Conservation (phyloP, 2,888 invertebrate species). For the Caenorhabditis japonica region DNA sequence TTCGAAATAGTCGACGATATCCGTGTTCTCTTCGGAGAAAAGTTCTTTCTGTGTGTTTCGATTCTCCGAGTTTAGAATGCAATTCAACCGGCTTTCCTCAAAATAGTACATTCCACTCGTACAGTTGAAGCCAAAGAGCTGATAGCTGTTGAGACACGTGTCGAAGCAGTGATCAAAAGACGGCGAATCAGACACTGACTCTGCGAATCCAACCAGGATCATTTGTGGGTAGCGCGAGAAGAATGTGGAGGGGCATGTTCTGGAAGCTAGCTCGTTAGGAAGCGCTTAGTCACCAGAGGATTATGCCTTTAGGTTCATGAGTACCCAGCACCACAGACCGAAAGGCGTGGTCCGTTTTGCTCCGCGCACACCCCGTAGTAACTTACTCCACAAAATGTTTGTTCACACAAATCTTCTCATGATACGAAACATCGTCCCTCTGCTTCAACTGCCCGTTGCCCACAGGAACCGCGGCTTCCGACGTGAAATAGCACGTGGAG, state of each 20-base stretch:
- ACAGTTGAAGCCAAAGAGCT: slow-evolving; percentile 75
- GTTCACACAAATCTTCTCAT: slow-evolving; percentile 76
- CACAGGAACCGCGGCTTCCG: slow-evolving; percentile 74
- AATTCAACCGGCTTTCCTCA: slow-evolving; percentile 76
- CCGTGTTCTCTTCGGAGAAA: slow-evolving; percentile 75
- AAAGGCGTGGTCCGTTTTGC: too few relatives aligned
- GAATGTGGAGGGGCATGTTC: slow-evolving; percentile 70
- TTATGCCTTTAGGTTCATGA: too few relatives aligned
- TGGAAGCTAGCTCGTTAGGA: too few relatives aligned
- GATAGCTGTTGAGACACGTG: slow-evolving; percentile 74
- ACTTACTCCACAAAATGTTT: slow-evolving; percentile 52
- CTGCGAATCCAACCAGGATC: slow-evolving; percentile 77
- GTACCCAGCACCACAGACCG: too few relatives aligned
- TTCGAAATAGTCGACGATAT: slow-evolving; percentile 77
- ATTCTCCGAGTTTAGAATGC: slow-evolving; percentile 76
- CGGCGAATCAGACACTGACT: slow-evolving; percentile 76
- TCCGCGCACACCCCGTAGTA: not conserved
- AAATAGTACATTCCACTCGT: slow-evolving; percentile 77
- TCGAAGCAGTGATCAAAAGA: slow-evolving; percentile 76
- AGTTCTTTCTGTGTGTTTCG: slow-evolving; percentile 69
- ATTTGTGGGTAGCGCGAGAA: slow-evolving; percentile 76
- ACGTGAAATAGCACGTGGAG: slow-evolving; percentile 44
- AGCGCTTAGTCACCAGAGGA: too few relatives aligned
- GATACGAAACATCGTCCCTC: slow-evolving; percentile 69
- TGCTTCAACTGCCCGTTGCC: slow-evolving; percentile 76